Evolutionary conservation across 2,888 invertebrate species (phyloP), one percentile per base, ranked within the genome.

Genomic region (Mythimna ferrago): DNA sequence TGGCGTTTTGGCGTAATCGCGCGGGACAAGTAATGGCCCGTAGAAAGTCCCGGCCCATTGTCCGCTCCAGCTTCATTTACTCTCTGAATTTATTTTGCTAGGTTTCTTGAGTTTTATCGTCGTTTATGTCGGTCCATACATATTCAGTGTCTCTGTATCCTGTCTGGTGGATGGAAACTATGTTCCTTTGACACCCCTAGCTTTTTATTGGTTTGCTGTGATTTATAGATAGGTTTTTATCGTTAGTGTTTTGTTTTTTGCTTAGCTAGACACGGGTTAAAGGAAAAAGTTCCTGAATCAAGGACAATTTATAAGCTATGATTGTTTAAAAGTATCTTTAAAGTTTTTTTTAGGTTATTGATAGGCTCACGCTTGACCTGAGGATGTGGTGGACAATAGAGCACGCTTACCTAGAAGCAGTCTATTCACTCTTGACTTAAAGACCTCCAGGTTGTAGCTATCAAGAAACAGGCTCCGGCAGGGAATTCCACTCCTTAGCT

Each of bases 1-100:
- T 92, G 93, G 92, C 92, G 90, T 91, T 91, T 91, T 82, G 76
- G 82, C 86, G 91, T 92, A 91, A 93, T 93, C 91, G 93, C 86
- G 86, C 86, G 89, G 87, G 90, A 91, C 85, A 88, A 86, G 92
- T 95, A 96, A 95, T 95, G 94, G 94, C 82, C 91, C 94, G 92
- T 91, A 89, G 90, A 88, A 88, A 89, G 89, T 90, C 90, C 89
- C 88, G 91, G 87, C 78, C 88, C 89, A 93, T 94, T 95, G 94
- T 94, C 92, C 94, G 92, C 88, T 84, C 88, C 87, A 87, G 88
- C 90, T 93, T 92, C 92, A 92, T 94, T 95, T 93, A 91, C 91
- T 89, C 91, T 90, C 88, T 86, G 92, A 92, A 93, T 93, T 93
- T 93, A 93, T 93, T 92, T 92, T 82, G 83, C 82, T 77, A 77